Evolutionary conservation across 2,888 invertebrate genomes (phyloP), one percentile per base, ranked within the genome.

Genomic region (Pseudococcus jackbeardsleyi): DNA sequence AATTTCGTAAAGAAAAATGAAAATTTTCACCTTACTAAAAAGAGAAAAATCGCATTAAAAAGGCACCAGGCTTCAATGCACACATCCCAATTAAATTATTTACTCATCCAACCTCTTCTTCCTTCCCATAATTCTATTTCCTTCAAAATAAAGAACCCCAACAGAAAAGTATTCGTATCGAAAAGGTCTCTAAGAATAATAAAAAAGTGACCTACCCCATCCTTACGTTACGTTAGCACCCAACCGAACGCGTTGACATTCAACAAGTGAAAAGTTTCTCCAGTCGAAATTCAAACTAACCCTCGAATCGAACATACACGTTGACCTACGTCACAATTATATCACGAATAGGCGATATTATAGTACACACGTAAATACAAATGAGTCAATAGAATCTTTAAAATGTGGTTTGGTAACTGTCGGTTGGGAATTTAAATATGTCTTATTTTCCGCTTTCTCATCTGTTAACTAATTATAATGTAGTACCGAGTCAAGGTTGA

Each of bases 351-450:
- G 39, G 59, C 26, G 64, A 17, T 84, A 59, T 84, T 84, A 85
- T 59, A 33, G 26, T 33, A 33, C 26, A 79, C 33, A 22, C 8
- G n/a, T 79, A 42, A 64, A 42, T 42, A 59, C 85, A 19, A 85
- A 85, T 64, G 85, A 85, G 85, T 85, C 85, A 85, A 85, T 64
- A 85, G 59, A 85, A 85, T 85, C 85, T 85, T 85, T 85, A 85
- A 85, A 85, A 85, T 85, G 85, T 85, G 85, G 85, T 85, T 85
- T 59, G 54, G 85, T 85, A 85, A 85, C 85, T 85, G 64, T 39
- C 17, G 42, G 54, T 26, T 48, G 84, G 42, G 84, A 33, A 84
- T 59, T 54, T 84, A 84, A 54, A 59, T 84, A 59, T 26, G 84
- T 84, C 50, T 84, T 50, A 54, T 54, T 33, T 59, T 54, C 42